Conservation (phyloP, 2,888 invertebrate genomes). For the Drosophila limbata region DNA sequence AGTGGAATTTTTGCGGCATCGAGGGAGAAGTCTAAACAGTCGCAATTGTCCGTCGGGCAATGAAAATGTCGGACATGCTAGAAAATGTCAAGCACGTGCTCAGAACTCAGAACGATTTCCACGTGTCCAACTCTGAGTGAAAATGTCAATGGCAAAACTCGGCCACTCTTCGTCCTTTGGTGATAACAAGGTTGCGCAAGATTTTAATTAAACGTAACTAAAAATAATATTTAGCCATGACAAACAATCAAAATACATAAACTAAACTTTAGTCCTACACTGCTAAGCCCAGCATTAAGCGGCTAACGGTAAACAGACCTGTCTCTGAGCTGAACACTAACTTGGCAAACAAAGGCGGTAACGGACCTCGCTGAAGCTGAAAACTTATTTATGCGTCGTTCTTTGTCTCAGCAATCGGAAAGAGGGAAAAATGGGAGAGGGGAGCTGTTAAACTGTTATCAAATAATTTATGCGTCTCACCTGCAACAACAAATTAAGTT, state of each 20-base stretch:
- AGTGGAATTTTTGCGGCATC: slow-evolving; percentile 10
- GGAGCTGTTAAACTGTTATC: slow-evolving; percentile 68
- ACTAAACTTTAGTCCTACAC: slow-evolving; percentile 58
- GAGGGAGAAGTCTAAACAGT: slow-evolving; percentile 9
- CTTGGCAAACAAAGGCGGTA: slow-evolving; percentile 47
- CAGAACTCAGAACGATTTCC: slow-evolving; percentile 3
- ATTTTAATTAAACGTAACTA: slow-evolving; percentile 54
- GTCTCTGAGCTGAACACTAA: slow-evolving; percentile 16
- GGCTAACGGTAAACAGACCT: slow-evolving; percentile 61
- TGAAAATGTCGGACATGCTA: slow-evolving; percentile 24
- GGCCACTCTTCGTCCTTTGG: not conserved
- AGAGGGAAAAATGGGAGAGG: not conserved
- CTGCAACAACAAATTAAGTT: slow-evolving; percentile 79
- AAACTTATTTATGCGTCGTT: slow-evolving; percentile 71
- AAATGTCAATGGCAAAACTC: slow-evolving; percentile 11
- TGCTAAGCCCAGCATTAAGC: slow-evolving; percentile 69
- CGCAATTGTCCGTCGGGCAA: slow-evolving; percentile 19
- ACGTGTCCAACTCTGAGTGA: slow-evolving; percentile 39
- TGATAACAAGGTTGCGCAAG: slow-evolving; percentile 21
- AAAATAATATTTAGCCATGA: slow-evolving; percentile 61
- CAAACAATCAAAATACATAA: slow-evolving; percentile 59
- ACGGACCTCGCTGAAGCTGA: slow-evolving; percentile 53
- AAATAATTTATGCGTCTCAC: slow-evolving; percentile 79
- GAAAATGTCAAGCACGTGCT: slow-evolving; percentile 31
- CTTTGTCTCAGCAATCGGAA: not conserved